Evolutionary conservation across 2,888 invertebrate genomes (phyloP), one percentile per base, ranked within the genome.

Genomic region (Apodemia duryi): DNA sequence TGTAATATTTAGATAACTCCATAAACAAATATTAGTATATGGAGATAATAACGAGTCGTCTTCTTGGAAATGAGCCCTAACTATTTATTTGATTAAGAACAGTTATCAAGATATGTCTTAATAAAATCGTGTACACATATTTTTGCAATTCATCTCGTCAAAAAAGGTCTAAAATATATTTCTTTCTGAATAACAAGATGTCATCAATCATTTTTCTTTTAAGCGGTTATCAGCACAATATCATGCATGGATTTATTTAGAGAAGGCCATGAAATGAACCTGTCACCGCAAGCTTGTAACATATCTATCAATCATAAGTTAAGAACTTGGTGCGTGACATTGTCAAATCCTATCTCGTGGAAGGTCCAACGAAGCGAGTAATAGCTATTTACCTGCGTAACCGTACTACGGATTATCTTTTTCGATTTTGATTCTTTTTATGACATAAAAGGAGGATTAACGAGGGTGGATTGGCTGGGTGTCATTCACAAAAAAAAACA

Each of bases 311-410:
- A 88, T 91, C 91, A 89, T 75, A 78, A 75, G 72, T 72, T 74
- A 76, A 71, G 73, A 71, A 57, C 57, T 57, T 76, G 75, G 74
- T 77, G 68, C 70, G 73, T 73, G 74, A 75, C 72, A 69, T 75
- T 85, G 86, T 89, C 89, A 85, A 81, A 83, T 82, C 83, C 84
- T 86, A 89, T 89, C 90, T 78, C 71, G 72, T 70, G 72, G 73
- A 75, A 78, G 81, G 78, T 67, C 76, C 91, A 87, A 71, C 79
- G 87, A 83, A 88, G 88, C 91, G 88, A 66, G 81, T 91, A 89
- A 91, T 91, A 89, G 90, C 88, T 90, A 90, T 86, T 90, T 90
- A 91, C 91, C 90, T 90, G 77, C 76, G 75, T 74, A 77, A 76
- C 77, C 79, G 74, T 80, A 78, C 81, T 78, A 68, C 66, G 82